Conservation (phyloP, 35 echinoderm and acorn worm species). For the Heliocidaris erythrogramma region DNA sequence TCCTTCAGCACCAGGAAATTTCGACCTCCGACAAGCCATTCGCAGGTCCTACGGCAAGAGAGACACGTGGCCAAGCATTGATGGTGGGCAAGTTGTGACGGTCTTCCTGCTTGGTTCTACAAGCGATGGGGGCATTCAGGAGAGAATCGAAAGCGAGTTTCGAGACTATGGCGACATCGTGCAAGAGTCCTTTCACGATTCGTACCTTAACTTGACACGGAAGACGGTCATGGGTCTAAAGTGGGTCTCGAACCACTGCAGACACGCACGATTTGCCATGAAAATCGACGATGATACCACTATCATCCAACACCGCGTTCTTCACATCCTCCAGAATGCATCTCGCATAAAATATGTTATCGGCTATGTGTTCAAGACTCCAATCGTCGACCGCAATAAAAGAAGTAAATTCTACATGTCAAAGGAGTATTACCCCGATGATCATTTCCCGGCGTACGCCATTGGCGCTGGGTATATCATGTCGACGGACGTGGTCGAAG, state of each 20-base stretch:
- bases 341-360: slow-evolving; percentile 44
- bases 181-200: slow-evolving; percentile 51
- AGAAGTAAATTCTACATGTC: slow-evolving; percentile 52
- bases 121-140: not conserved
- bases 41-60: slow-evolving; percentile 41
- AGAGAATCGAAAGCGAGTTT: slow-evolving; percentile 19
- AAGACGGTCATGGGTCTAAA: slow-evolving; percentile 69
- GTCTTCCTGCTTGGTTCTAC: slow-evolving; percentile 45
- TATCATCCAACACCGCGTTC: slow-evolving; percentile 47
- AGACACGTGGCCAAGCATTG: not conserved
- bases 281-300: slow-evolving; percentile 68
- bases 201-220: slow-evolving; percentile 53
- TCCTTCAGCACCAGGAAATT: slow-evolving; percentile 37
- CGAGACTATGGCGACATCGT: slow-evolving; percentile 52
- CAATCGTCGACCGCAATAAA: slow-evolving; percentile 22
- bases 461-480: slow-evolving; percentile 50
- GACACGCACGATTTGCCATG: slow-evolving; percentile 47
- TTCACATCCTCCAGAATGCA: not conserved
- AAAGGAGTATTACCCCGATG: slow-evolving; percentile 20
- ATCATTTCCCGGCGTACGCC: slow-evolving; percentile 53
- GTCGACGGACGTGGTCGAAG: slow-evolving; percentile 58
- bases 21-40: slow-evolving; percentile 28
- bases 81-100: slow-evolving; percentile 2
- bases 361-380: slow-evolving; percentile 34
- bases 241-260: slow-evolving; percentile 61